Conservation (phyloP, 2,113 vertebrate genomes). For the Ibidorhyncha struthersii region DNA sequence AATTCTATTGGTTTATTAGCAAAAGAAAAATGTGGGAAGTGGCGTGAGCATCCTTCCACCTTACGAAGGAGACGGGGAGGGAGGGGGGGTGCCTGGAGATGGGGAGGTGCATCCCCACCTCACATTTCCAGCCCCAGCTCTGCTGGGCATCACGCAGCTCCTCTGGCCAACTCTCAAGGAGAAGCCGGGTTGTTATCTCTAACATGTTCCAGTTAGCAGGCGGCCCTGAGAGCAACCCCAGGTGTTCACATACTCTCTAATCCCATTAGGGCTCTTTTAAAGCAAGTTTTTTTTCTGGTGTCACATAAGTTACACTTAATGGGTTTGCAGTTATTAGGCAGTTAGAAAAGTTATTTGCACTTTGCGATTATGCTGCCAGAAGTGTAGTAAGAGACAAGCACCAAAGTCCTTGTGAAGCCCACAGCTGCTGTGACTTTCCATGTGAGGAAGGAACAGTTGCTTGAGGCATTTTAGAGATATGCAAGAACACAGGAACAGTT, state of each 20-base stretch:
- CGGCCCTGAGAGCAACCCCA: constrained; percentile 23
- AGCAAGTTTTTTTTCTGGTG: constrained; percentile 47
- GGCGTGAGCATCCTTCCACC: not conserved
- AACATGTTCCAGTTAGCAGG: not conserved
- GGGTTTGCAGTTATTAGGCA: constrained; percentile 59
- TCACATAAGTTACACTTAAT: constrained; percentile 69
- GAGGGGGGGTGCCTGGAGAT: not conserved
- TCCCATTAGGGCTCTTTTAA: constrained; percentile 57
- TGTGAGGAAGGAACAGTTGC: constrained; percentile 51
- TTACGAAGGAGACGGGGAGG: not conserved
- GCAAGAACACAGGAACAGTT: constrained; percentile 55
- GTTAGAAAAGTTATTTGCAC: constrained; percentile 55
- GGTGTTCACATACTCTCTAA: constrained; percentile 57
- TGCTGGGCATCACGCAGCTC: not conserved
- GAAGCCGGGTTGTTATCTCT: not conserved
- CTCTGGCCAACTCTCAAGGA: not conserved
- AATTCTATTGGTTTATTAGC: constrained; percentile 17
- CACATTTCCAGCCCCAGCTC: not conserved
- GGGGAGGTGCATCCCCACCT: not conserved
- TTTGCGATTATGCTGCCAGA: constrained; percentile 42
- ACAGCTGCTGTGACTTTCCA: constrained; percentile 69
- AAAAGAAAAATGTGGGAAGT: not conserved
- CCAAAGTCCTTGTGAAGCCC: constrained; percentile 49
- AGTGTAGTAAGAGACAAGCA: constrained; percentile 39
- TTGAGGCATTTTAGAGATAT: constrained; percentile 55